Conservation (phyloP, 2,797 vertebrate species). For the Euthynnus affinis region DNA sequence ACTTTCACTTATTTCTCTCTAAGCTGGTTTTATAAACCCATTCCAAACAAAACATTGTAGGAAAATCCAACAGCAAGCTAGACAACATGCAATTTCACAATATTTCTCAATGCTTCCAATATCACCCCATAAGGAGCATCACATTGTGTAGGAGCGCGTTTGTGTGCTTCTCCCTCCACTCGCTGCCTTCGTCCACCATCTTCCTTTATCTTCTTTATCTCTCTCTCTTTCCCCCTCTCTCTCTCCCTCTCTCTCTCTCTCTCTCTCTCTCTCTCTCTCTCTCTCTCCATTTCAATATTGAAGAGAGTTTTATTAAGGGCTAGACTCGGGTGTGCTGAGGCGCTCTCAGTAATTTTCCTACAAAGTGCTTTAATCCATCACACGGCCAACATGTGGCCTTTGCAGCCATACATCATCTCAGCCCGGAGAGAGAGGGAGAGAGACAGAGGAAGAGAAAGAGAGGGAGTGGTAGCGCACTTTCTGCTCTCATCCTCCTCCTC, state of each 20-base stretch:
- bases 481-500: slow-evolving; percentile 67
- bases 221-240: no score
- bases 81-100: slow-evolving; percentile 23
- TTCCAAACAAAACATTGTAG: slow-evolving; percentile 22
- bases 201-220: slow-evolving; percentile 74
- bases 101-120: slow-evolving; percentile 11
- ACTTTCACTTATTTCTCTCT: slow-evolving; percentile 13
- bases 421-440: slow-evolving; percentile 87
- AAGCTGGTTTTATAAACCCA: slow-evolving; percentile 16
- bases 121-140: slow-evolving; percentile 33
- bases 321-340: slow-evolving; percentile 96
- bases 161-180: slow-evolving; percentile 26
- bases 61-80: slow-evolving; percentile 21
- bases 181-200: slow-evolving; percentile 52
- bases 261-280: slow-evolving; percentile 4
- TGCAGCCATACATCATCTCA: slow-evolving; percentile 98
- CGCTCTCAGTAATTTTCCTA: slow-evolving; percentile 99
- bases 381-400: slow-evolving; percentile 98
- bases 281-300: slow-evolving; percentile 91
- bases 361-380: slow-evolving; percentile 99
- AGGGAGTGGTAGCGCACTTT: slow-evolving; percentile 86
- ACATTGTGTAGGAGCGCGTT: slow-evolving; percentile 42
- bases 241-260: slow-evolving; percentile 36
- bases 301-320: slow-evolving; percentile 99
- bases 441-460: slow-evolving; percentile 39